Evolutionary conservation across 2,113 vertebrate genomes (phyloP), one percentile per base, ranked within the genome.

Genomic region (Tragulus kanchil): DNA sequence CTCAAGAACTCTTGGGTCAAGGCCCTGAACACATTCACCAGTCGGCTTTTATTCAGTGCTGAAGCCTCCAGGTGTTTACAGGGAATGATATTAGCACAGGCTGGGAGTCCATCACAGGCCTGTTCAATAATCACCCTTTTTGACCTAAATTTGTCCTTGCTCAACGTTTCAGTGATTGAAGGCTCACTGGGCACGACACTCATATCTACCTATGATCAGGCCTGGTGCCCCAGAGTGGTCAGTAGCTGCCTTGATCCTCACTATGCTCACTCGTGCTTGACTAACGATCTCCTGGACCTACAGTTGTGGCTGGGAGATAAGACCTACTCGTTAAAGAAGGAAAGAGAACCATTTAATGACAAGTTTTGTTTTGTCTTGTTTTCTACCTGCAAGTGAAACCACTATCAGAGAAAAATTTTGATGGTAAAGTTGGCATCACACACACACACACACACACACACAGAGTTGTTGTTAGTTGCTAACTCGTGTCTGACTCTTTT

Each of bases 371-470:
- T 36, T 56, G 82, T 81, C 52, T 54, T 67, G 9, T 61, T 58
- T 85, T 88, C 62, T 90, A 69, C 48, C 95, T 75, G n/a, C 58
- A 83, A 58, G 48, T 13, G 26, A 96, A 96, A 92, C 85, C 45
- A 62, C 31, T 69, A 21, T 58, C 59, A 45, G 19, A 89, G n/a
- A 95, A 86, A 84, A 86, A 7, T 45, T 25, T n/a, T 67, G 73
- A 93, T 50, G 1, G 5, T 93, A 61, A 90, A 67, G 59, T 79
- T 89, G 52, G 64, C 26, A 31, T 58, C 36, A 71, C 19, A 71
- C 36, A 19, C 31, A 36, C n/a, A n/a, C 64, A 67, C 31, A 69
- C 36, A 42, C 9, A 71, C 19, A 71, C 36, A 71, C 4, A 71
- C 67, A 45, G 0, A 71, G 11, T 71, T 71, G 5, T 42, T 45